Conservation (phyloP, 2,888 invertebrate species). For the Melinaea marsaeus region DNA sequence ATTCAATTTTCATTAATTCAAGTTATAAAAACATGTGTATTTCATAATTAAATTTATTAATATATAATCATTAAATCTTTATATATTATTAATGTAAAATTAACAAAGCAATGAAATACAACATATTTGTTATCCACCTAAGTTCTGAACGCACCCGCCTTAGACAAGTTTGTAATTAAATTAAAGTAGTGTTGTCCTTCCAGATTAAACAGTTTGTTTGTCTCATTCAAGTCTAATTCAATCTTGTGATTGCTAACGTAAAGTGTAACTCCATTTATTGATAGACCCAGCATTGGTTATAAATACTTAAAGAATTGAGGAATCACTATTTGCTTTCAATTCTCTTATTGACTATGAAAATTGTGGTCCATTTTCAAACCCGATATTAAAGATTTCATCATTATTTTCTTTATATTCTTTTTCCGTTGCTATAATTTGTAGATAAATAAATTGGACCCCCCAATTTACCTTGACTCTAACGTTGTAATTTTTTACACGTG, state of each 20-base stretch:
- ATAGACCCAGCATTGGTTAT: too few relatives aligned
- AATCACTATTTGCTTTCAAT: too few relatives aligned
- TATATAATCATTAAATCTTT: too few relatives aligned
- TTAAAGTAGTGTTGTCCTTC: slow-evolving; percentile 11
- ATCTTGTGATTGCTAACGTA: slow-evolving; percentile 2
- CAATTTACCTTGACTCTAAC: background rate
- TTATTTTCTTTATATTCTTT: background rate
- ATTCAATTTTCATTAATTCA: background rate
- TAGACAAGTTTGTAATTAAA: slow-evolving; percentile 7
- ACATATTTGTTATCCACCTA: background rate
- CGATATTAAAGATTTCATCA: too few relatives aligned
- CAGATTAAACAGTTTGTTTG: slow-evolving; percentile 12
- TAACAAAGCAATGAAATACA: background rate
- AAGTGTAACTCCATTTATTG: background rate
- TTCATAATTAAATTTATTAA: too few relatives aligned
- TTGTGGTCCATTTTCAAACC: too few relatives aligned
- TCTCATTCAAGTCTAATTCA: slow-evolving; percentile 5
- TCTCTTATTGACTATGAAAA: too few relatives aligned
- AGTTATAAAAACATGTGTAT: too few relatives aligned
- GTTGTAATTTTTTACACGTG: slow-evolving; percentile 6
- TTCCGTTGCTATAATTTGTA: background rate
- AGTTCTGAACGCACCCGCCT: slow-evolving; percentile 1
- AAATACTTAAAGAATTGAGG: too few relatives aligned
- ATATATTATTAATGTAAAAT: too few relatives aligned
- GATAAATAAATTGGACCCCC: background rate